A percentile compares a stretch with the other conserved stretches of the same genome.
phyloP scores from a whole-genome alignment of 2,888 invertebrate species.

The Pristionchus mayeri region DNA sequence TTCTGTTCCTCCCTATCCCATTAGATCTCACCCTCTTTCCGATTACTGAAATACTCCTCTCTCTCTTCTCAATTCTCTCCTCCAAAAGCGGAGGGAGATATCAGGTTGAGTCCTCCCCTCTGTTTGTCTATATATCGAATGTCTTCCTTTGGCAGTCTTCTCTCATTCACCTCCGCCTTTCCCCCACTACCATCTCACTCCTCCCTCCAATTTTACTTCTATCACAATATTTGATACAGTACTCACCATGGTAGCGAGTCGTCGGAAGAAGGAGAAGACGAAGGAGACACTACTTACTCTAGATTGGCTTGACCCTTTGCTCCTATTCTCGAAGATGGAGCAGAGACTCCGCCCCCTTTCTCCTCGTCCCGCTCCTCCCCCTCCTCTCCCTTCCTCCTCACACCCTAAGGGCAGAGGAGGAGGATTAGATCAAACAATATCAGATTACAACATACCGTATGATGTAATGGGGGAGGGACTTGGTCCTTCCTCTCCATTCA shows the following conservation, averaged over 20 bases:
- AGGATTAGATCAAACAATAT: slow-evolving; percentile 54
- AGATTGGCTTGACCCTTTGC: slow-evolving; percentile 27
- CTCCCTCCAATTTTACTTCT: neutral
- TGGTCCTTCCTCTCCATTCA: slow-evolving; percentile 45
- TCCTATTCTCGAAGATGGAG: neutral
- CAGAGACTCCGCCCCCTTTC: slow-evolving; percentile 11
- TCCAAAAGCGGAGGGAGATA: slow-evolving; percentile 14
- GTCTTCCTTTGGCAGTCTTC: slow-evolving; percentile 1
- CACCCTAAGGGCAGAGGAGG: slow-evolving; percentile 29
- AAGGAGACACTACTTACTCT: slow-evolving; percentile 36
- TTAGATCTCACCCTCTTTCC: neutral
- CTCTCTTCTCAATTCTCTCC: slow-evolving; percentile 9
- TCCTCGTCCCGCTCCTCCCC: slow-evolving; percentile 3
- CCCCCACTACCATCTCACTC: neutral
- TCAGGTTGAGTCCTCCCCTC: slow-evolving; percentile 37
- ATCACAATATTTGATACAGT: neutral
- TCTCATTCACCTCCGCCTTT: neutral
- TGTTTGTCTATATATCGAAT: slow-evolving; percentile 33
- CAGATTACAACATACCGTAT: slow-evolving; percentile 51
- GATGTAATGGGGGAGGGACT: slow-evolving; percentile 35
- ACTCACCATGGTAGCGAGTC: slow-evolving; percentile 15
- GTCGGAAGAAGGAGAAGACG: slow-evolving; percentile 3
- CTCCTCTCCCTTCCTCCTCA: slow-evolving; percentile 19
- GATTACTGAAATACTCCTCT: neutral
- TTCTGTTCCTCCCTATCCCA: slow-evolving; percentile 32